Percentiles rank a stretch among this genome's conserved stretches.
phyloP scores from a whole-genome alignment of 2,797 vertebrate species.

The Cynopterus sphinx region DNA sequence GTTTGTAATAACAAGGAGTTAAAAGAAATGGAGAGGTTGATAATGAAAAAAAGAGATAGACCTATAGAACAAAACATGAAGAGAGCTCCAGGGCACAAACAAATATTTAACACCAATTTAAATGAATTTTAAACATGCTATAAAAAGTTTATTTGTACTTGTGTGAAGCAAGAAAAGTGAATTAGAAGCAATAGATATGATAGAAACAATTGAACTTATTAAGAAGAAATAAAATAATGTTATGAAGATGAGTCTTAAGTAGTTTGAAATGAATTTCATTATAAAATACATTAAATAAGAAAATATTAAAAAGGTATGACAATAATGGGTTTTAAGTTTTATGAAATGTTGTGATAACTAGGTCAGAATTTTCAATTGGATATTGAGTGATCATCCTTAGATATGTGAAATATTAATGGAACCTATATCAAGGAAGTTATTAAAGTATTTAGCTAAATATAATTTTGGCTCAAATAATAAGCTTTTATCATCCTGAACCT shows the following conservation, averaged over 20 bases:
- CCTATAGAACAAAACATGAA: not conserved
- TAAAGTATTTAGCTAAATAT: conserved; percentile 49
- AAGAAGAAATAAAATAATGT: not conserved
- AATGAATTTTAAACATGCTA: not conserved
- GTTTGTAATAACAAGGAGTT: not conserved
- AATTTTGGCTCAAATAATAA: conserved; percentile 37
- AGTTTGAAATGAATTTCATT: conserved; percentile 67
- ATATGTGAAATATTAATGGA: conserved; percentile 51
- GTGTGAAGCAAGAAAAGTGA: not conserved
- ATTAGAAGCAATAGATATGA: not conserved
- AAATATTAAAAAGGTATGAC: conserved; percentile 54
- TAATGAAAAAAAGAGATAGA: not conserved
- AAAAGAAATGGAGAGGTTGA: not conserved
- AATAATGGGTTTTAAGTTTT: conserved; percentile 64
- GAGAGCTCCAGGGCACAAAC: not conserved
- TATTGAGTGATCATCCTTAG: conserved; percentile 45
- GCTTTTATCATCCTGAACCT: conserved; percentile 28
- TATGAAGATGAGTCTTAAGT: conserved; percentile 9
- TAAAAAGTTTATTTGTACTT: not conserved
- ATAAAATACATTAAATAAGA: conserved; percentile 67
- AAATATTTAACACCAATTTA: not conserved
- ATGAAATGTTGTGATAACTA: conserved; percentile 67
- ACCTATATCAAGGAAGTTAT: conserved; percentile 16
- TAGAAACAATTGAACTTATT: not conserved
- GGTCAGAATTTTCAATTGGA: conserved; percentile 60